Base-by-base conservation (phyloP, 2,797 vertebrate species). In the Platalea minor region DNA sequence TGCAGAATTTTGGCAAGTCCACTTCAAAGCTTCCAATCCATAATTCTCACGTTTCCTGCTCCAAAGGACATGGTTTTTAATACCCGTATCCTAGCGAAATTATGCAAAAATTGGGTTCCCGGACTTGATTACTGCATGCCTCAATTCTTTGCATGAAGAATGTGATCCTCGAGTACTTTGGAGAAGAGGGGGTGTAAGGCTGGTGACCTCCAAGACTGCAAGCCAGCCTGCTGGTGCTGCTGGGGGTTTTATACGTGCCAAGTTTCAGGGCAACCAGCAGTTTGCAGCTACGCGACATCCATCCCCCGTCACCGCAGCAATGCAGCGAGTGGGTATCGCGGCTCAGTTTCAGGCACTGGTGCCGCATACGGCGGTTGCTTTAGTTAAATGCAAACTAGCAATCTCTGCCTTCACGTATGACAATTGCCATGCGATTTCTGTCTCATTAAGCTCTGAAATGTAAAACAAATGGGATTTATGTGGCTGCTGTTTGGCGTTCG, bases 401-500 rank as follows among this genome's bases (percentile, higher is more conserved):
- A 75, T 85, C 88, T 93, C 91, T 93, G 95, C 93, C 91, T 85
- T 94, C 96, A 90, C 85, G 76, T 35, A 59, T 76, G 79, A 96
- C 95, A 95, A 95, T 82, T 96, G 74, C 70, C 73, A 93, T 92
- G 75, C 23, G 48, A 90, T 88, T 84, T 74, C 92, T 92, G 81
- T 94, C 94, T 95, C 96, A 97, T 97, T 96, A 97, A 88, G 77
- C 85, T 95, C 78, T 93, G 91, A 97, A 92, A 97, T 91, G 95
- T 85, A 95, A 95, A 96, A 96, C 95, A 97, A 97, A 96, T 75
- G 89, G 75, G 93, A 91, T 95, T 97, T 90, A 45, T 88, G 83
- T 85, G 95, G 88, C 93, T 93, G 80, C 84, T 69, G 92, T 56
- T 96, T 33, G 37, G 78, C 50, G 6, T 64, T 77, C 18, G 2